Evolutionary conservation across 2,113 vertebrate genomes (phyloP), one percentile per base, ranked within the genome.

Genomic region (Cervus canadensis): DNA sequence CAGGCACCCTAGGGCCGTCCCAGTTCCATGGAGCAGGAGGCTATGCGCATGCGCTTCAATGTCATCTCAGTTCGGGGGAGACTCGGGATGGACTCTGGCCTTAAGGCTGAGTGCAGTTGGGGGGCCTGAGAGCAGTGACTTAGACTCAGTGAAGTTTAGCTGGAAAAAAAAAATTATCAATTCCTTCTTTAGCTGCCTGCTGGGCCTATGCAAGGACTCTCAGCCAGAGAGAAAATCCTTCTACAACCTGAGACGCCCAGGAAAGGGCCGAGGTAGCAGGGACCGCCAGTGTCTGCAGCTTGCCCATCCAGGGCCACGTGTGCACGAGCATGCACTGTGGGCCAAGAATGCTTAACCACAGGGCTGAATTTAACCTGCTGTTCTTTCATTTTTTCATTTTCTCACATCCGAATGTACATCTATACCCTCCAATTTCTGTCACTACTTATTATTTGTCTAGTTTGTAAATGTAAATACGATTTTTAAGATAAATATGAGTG

Each of bases 181-280:
- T 57, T 30, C 40, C 59, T 15, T 16, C 26, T 85, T 45, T 28
- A 52, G 59, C 50, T 45, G 28, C 30, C 19, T 59, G 13, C 40
- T 26, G 33, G 76, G 21, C 52, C 16, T 6, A 19, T 14, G 7
- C 4, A 26, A 26, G 33, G 87, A 6, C n/a, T 36, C 4, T 17
- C 14, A 45, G 82, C 28, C 12, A 54, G 13, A 30, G 3, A 82
- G 7, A 11, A 25, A 2, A 13, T 25, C 33, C 1, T 36, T 30
- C 0, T 4, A 64, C 6, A 40, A 48, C 8, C 28, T 0, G 48
- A 67, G 40, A 10, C 6, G 30, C 83, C 17, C 89, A 81, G 60
- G 28, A 30, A 48, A 56, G 8, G 5, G 19, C 13, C 0, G 0
- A 3, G 2, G 1, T 48, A 2, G 21, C 0, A 1, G 5, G 9